phyloP scores from a whole-genome alignment of 2,797 vertebrate species.

The Natrix natrix region DNA sequence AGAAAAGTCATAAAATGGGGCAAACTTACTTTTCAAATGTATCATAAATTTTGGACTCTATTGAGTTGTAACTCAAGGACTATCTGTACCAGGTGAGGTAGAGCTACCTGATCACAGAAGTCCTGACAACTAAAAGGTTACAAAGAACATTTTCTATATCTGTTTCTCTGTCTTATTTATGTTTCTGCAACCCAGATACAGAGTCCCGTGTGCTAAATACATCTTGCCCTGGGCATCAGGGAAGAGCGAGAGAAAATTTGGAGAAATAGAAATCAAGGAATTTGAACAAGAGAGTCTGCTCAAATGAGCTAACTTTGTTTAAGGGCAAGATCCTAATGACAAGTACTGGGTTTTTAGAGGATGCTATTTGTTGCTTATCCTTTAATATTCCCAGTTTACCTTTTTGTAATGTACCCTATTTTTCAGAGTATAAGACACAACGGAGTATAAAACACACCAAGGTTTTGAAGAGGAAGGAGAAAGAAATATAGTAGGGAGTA shows the following conservation, averaged over 20 bases:
- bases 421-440: too few species aligned
- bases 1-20: too few species aligned
- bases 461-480: too few species aligned
- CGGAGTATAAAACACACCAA: too few species aligned
- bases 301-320: not conserved
- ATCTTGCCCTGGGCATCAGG: not conserved
- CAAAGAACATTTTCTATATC: not conserved
- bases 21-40: too few species aligned
- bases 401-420: not conserved
- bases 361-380: not conserved
- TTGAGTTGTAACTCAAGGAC: too few species aligned
- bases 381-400: not conserved
- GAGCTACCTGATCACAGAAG: not conserved
- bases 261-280: not conserved
- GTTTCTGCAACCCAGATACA: not conserved
- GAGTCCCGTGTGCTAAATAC: not conserved
- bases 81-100: not conserved
- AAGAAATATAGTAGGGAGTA: too few species aligned
- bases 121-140: not conserved
- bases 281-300: not conserved
- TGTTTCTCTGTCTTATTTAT: not conserved
- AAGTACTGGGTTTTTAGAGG: not conserved
- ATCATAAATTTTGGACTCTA: too few species aligned
- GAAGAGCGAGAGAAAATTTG: not conserved
- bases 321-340: not conserved